These are phyloP conservation scores for Scopus umbretta DNA, from an alignment of 2,113 vertebrate species.

Conservation along the genomic window DNA sequence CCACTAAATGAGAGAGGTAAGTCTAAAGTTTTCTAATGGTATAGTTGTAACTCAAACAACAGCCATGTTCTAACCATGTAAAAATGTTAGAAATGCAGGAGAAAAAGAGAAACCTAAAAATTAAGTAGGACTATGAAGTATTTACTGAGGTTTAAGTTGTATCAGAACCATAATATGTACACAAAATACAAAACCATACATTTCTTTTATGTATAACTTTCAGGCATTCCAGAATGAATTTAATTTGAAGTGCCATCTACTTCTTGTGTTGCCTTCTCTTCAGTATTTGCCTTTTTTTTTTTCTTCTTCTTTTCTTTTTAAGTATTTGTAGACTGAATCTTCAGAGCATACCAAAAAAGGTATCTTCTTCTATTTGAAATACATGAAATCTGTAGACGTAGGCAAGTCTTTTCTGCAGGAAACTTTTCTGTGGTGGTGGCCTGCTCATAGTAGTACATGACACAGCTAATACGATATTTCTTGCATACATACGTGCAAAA, in stretches of 20 bases:
- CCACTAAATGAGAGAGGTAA: not conserved
- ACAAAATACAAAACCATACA: not conserved
- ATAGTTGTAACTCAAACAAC: not conserved
- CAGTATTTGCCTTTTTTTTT: not conserved
- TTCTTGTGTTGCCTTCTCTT: not conserved
- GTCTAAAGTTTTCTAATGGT: not conserved
- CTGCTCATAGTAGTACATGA: not conserved
- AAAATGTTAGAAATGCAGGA: not conserved
- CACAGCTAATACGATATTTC: not conserved
- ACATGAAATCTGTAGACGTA: not conserved
- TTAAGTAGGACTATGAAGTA: not conserved
- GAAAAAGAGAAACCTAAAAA: not conserved
- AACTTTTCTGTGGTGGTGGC: not conserved
- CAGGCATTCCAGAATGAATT: not conserved
- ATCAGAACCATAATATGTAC: not conserved
- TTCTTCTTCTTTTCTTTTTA: not conserved
- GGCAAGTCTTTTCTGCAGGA: not conserved
- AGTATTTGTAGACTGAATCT: not conserved
- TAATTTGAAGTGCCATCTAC: not conserved
- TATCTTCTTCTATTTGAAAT: conserved; percentile 47
- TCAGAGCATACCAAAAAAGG: not conserved
- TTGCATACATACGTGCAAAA: not conserved
- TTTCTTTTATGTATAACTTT: not conserved
- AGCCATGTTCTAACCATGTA: not conserved
- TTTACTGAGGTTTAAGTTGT: not conserved